Conservation (phyloP, 2,113 vertebrate genomes). For the Leucosticte australis region DNA sequence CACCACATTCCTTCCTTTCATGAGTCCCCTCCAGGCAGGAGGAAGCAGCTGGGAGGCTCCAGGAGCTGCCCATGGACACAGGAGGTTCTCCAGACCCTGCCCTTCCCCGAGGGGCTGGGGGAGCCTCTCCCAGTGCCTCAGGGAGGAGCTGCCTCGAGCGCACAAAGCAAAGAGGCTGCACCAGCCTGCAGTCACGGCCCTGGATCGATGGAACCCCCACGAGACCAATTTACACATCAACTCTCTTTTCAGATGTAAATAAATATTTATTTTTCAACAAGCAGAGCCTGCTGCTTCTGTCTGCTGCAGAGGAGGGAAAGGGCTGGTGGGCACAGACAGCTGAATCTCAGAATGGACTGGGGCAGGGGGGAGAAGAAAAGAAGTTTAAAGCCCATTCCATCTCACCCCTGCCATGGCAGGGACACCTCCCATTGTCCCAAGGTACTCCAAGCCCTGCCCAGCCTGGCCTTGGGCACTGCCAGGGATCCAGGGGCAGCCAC, state of each 20-base stretch:
- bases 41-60: neutral
- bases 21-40: neutral
- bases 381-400: fast-evolving
- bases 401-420: fast-evolving
- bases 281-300: neutral
- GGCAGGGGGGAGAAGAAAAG: neutral
- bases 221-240: neutral
- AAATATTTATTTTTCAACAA: constrained; percentile 59
- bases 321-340: neutral
- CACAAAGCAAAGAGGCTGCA: neutral
- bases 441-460: fast-evolving
- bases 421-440: fast-evolving
- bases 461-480: fast-evolving
- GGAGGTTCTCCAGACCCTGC: neutral
- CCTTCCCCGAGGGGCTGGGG: fast-evolving
- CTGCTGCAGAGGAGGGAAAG: neutral
- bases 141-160: fast-evolving
- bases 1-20: neutral
- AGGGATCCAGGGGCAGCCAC: neutral
- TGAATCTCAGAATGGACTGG: neutral
- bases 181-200: neutral
- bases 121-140: neutral
- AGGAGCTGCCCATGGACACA: fast-evolving
- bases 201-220: fast-evolving
- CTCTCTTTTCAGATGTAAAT: constrained; percentile 39